A percentile compares a stretch with the other conserved stretches of the same genome.
These are phyloP conservation scores for Yasuhikotakia modesta DNA, from an alignment of 2,797 vertebrate genomes.

Conservation along the genomic window DNA sequence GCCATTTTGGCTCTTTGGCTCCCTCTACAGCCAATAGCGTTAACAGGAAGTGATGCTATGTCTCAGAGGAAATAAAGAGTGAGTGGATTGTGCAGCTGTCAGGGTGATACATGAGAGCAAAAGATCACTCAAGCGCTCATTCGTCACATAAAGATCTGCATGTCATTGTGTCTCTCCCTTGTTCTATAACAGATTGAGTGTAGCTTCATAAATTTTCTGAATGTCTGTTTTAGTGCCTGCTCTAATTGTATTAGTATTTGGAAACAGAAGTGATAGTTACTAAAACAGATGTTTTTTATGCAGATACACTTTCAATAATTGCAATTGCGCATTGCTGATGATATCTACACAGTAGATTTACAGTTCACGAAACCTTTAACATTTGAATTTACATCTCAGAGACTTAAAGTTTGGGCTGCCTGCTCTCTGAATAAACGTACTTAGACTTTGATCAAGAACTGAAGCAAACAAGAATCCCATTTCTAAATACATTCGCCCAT, in stretches of 20 bases:
- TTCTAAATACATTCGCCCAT: too few species aligned
- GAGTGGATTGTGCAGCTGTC: constrained; percentile 46
- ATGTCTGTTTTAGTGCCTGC: constrained; percentile 15
- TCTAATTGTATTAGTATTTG: constrained; percentile 28
- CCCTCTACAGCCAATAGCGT: constrained; percentile 15
- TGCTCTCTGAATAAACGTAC: background rate
- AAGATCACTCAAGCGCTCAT: constrained; percentile 45
- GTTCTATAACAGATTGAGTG: constrained; percentile 34
- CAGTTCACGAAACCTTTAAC: constrained; percentile 10
- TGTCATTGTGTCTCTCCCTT: constrained; percentile 33
- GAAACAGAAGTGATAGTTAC: constrained; percentile 22
- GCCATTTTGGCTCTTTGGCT: constrained; percentile 7
- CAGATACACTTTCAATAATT: constrained; percentile 5
- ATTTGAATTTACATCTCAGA: constrained; percentile 13
- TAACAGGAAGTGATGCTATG: constrained; percentile 9
- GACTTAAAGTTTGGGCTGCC: background rate
- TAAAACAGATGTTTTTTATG: constrained; percentile 25
- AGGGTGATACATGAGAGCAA: constrained; percentile 50
- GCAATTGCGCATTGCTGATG: background rate
- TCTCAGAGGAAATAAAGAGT: constrained; percentile 49
- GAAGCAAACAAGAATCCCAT: too few species aligned
- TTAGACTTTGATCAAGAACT: background rate
- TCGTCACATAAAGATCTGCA: constrained; percentile 24
- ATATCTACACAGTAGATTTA: background rate
- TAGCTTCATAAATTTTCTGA: constrained; percentile 1